A percentile compares a stretch with the other conserved stretches of the same genome.
Conservation (phyloP, 1,140 invertebrate species). For the Charaxes varanes region DNA sequence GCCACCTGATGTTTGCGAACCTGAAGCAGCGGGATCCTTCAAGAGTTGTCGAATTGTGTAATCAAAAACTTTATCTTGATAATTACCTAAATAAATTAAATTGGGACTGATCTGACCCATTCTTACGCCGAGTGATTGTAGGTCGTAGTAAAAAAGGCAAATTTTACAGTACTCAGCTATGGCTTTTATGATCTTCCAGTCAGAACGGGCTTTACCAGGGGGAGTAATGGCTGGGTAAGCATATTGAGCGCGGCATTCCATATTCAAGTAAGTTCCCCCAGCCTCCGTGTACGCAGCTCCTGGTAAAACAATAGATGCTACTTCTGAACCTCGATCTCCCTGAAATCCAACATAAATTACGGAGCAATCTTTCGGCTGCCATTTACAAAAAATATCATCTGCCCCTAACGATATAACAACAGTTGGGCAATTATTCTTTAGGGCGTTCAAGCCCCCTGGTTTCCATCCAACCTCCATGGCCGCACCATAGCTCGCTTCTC, state of each 20-base stretch:
- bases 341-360: conserved; percentile 79
- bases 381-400: conserved; percentile 51
- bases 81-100: conserved; percentile 33
- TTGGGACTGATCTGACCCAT: conserved; percentile 52
- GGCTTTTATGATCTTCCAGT: conserved; percentile 61
- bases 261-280: conserved; percentile 52
- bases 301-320: conserved; percentile 84
- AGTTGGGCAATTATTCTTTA: conserved; percentile 23
- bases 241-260: conserved; percentile 54
- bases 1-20: background rate
- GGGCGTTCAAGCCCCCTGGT: conserved; percentile 31
- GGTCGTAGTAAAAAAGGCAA: conserved; percentile 41
- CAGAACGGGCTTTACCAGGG: conserved; percentile 47
- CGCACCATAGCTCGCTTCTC: conserved; percentile 56
- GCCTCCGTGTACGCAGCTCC: conserved; percentile 84
- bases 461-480: conserved; percentile 58
- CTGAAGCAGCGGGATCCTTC: background rate
- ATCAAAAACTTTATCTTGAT: conserved; percentile 40
- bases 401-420: conserved; percentile 54
- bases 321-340: conserved; percentile 81
- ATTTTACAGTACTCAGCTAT: conserved; percentile 44
- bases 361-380: conserved; percentile 27
- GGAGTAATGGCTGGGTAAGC: conserved; percentile 50
- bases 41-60: conserved; percentile 27
- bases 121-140: conserved; percentile 31